Percentiles rank a stretch among this genome's conserved stretches.
Evolutionary conservation across 2,888 invertebrate genomes (phyloP).

Genomic region (Sipha maydis): DNA sequence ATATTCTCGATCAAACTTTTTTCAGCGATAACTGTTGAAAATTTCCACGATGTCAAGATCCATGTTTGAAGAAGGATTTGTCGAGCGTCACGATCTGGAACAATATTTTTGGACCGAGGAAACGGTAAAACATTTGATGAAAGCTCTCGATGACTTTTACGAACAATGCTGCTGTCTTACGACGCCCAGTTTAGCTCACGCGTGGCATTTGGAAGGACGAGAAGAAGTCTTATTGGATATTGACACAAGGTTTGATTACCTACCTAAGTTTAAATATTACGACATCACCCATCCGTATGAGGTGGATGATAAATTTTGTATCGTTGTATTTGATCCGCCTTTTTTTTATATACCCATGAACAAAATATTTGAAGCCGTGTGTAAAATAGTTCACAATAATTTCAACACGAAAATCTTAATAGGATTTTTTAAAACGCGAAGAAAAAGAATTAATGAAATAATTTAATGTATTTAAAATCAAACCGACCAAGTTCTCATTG

Average conservation of each 20-base stretch:
- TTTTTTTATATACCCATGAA: not conserved
- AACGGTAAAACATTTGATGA: not conserved
- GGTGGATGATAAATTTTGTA: not conserved
- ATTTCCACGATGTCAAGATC: not conserved
- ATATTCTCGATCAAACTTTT: too few relatives aligned
- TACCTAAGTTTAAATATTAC: constrained; percentile 2
- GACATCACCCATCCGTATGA: not conserved
- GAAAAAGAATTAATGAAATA: constrained; percentile 11
- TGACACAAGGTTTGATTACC: not conserved
- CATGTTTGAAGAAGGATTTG: not conserved
- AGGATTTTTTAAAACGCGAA: constrained; percentile 10
- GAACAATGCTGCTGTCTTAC: constrained; percentile 5
- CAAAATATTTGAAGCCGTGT: not conserved
- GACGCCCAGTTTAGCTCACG: not conserved
- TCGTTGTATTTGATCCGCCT: not conserved
- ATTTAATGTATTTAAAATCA: not conserved
- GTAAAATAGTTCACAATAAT: not conserved
- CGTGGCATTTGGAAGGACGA: not conserved
- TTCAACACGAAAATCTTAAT: not conserved
- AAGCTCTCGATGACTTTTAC: not conserved
- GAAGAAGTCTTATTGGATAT: constrained; percentile 8
- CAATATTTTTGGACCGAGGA: constrained; percentile 8
- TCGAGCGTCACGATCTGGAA: not conserved
- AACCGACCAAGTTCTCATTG: not conserved
- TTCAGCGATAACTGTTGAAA: too few relatives aligned